Evolutionary conservation across 2,113 vertebrate genomes (phyloP), one percentile per base, ranked within the genome.

Genomic region (Rutilus rutilus): DNA sequence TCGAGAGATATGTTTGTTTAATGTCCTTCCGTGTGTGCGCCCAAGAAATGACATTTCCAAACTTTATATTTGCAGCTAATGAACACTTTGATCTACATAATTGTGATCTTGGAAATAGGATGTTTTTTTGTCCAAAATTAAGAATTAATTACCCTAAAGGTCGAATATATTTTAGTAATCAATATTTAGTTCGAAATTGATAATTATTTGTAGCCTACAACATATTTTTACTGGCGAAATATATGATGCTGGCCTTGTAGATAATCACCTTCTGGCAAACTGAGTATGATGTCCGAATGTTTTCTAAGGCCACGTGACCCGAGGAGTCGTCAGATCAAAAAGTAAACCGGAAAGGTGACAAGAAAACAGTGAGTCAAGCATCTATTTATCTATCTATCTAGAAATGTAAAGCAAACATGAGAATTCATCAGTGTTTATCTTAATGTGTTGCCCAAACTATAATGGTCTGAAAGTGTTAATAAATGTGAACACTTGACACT

Each of bases 1-100:
- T 82, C 80, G 64, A 33, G 64, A 65, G 75, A 57, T 52, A 76
- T 15, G 7, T 75, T 75, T 50, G 73, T 75, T 14, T 7, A 7
- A 45, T 14, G 71, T 74, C 23, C 4, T 23, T 45, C 71, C 14
- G 1, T 50, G 4, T 77, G 25, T 30, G 47, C 7, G 6, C 75
- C 15, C 17, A 57, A 19, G 33, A 71, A 71, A 71, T 2, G 0
- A 39, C 4, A 42, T 23, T 42, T 42, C 4, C 33, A 21, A 6
- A n/a, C 33, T 23, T 54, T 42, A 71, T 39, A 39, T 19, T 69
- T 39, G 33, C 67, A 69, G 67, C 9, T 67, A 30, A 21, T 21
- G 5, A 54, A 54, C 17, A 6, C 52, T 9, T 69, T 69, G 47
- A 36, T 4, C 14, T 27, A 64, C 27, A 15, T 27, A 64, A 15